phyloP scores from a whole-genome alignment of 2,113 vertebrate genomes.

The Cinclus mexicanus region DNA sequence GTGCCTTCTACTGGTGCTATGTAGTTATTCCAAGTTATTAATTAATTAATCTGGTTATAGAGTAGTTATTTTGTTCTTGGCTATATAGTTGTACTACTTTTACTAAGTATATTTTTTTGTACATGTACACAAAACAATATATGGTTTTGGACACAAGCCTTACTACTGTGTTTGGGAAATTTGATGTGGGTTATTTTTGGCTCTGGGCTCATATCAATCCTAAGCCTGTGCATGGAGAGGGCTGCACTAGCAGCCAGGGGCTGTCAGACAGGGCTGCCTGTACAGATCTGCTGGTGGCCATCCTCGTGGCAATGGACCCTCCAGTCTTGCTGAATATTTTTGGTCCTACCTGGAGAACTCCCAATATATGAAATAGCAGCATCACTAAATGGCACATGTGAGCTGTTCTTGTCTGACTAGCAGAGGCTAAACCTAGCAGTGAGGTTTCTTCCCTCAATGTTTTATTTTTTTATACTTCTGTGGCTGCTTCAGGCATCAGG shows the following conservation, averaged over 20 bases:
- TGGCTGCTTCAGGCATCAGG: neutral
- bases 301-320: fast-evolving
- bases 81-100: neutral
- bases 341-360: neutral
- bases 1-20: neutral
- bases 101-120: neutral
- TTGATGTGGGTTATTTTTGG: too few relatives aligned
- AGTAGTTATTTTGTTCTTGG: neutral
- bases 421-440: neutral
- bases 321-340: neutral
- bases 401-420: neutral
- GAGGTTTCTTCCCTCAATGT: fast-evolving
- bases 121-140: fast-evolving
- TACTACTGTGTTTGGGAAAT: neutral
- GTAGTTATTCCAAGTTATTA: neutral
- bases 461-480: neutral
- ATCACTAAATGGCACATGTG: conserved; percentile 43
- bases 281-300: neutral
- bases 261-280: neutral
- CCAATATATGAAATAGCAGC: fast-evolving
- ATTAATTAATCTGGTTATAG: neutral
- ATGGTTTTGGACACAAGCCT: neutral
- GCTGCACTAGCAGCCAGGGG: neutral
- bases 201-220: neutral
- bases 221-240: fast-evolving